phyloP scores from a whole-genome alignment of 2,888 invertebrate genomes.

The Caenorhabditis drosophilae region DNA sequence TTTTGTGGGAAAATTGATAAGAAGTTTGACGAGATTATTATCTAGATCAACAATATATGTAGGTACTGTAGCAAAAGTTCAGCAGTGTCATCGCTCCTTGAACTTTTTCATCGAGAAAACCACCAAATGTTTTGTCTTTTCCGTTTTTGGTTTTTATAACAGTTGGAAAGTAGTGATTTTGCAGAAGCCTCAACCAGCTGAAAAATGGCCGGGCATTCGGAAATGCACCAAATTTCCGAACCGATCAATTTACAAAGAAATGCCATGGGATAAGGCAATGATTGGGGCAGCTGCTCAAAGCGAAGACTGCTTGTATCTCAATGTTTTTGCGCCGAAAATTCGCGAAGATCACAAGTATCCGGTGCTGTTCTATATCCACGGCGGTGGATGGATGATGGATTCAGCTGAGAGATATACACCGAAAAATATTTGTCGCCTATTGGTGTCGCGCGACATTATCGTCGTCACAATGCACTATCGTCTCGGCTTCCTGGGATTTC shows the following conservation, averaged over 20 bases:
- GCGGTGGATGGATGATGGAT: slow-evolving; percentile 62
- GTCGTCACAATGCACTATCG: slow-evolving; percentile 66
- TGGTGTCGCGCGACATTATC: slow-evolving; percentile 58
- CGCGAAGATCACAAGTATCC: slow-evolving; percentile 53
- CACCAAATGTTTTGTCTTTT: no score
- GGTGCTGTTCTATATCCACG: slow-evolving; percentile 65
- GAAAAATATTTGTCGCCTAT: slow-evolving; percentile 54
- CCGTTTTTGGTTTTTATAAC: no score
- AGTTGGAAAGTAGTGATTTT: no score
- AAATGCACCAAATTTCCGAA: slow-evolving; percentile 43
- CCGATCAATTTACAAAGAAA: slow-evolving; percentile 56
- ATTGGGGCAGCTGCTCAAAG: slow-evolving; percentile 25
- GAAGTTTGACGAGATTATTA: no score
- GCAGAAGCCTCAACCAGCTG: slow-evolving; percentile 54
- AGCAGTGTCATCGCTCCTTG: no score
- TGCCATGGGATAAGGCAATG: slow-evolving; percentile 59
- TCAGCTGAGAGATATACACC: slow-evolving; percentile 47
- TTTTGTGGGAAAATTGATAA: no score
- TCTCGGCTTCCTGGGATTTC: slow-evolving; percentile 63
- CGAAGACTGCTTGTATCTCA: slow-evolving; percentile 62
- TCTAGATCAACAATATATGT: no score
- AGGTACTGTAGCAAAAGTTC: no score
- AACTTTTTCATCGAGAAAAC: no score
- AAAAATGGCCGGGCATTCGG: slow-evolving; percentile 45
- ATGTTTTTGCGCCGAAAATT: slow-evolving; percentile 54